These are phyloP conservation scores for Apostichopus japonicus DNA, from an alignment of 35 echinoderm and acorn worm species.

Conservation along the genomic window DNA sequence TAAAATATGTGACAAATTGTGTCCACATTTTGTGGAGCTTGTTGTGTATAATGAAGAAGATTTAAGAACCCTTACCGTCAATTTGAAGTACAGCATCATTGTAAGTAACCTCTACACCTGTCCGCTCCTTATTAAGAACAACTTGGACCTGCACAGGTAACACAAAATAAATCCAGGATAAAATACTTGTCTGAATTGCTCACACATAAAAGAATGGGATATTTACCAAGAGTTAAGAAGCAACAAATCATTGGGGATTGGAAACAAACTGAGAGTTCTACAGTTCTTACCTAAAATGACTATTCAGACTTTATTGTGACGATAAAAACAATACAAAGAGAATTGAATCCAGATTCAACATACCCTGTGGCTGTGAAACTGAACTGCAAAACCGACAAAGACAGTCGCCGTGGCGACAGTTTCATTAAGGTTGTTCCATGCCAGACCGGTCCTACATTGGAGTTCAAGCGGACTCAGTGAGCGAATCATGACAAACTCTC, in stretches of 20 bases:
- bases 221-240: too few relatives aligned
- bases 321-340: too few relatives aligned
- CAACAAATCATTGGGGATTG: too few relatives aligned
- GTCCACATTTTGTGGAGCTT: neutral
- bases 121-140: slow-evolving; percentile 25
- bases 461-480: slow-evolving; percentile 16
- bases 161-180: too few relatives aligned
- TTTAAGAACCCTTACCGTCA: neutral
- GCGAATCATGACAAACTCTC: slow-evolving; percentile 58
- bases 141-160: slow-evolving; percentile 16
- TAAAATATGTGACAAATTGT: too few relatives aligned
- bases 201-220: too few relatives aligned
- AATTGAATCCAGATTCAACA: neutral
- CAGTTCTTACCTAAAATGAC: too few relatives aligned
- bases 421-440: neutral
- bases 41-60: neutral
- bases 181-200: too few relatives aligned
- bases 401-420: slow-evolving; percentile 18
- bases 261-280: too few relatives aligned
- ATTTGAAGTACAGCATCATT: slow-evolving; percentile 8
- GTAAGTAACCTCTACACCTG: neutral
- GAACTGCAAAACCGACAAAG: slow-evolving; percentile 34
- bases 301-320: too few relatives aligned
- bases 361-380: slow-evolving; percentile 31
- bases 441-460: slow-evolving; percentile 35